phyloP scores from a whole-genome alignment of 2,888 invertebrate species.

The Helicoverpa assulta region DNA sequence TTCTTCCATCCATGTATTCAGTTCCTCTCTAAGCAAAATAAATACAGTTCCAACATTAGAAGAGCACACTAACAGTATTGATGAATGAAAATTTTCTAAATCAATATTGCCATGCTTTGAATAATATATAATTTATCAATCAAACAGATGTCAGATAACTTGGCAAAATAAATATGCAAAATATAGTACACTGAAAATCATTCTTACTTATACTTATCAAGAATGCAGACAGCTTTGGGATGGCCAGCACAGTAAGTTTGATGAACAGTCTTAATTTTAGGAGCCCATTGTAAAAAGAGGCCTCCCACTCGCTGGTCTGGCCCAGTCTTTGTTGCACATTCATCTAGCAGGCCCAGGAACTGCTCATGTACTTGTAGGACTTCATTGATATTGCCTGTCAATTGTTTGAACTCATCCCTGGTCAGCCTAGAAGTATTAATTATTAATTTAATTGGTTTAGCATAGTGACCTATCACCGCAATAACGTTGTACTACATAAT shows the following conservation, averaged over 20 bases:
- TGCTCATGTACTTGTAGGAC: slow-evolving; percentile 96
- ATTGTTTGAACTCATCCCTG: slow-evolving; percentile 95
- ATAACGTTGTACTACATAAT: no score
- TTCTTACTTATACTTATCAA: slow-evolving; percentile 97
- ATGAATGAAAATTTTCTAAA: no score
- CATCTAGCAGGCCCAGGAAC: slow-evolving; percentile 94
- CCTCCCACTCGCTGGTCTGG: slow-evolving; percentile 97
- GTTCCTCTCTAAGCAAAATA: slow-evolving; percentile 91
- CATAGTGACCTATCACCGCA: not conserved
- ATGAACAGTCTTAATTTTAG: slow-evolving; percentile 95
- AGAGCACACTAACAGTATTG: no score
- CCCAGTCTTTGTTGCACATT: slow-evolving; percentile 93
- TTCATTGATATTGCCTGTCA: slow-evolving; percentile 97
- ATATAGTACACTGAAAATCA: not conserved
- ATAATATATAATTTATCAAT: not conserved
- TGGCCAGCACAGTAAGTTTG: slow-evolving; percentile 97
- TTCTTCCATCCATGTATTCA: slow-evolving; percentile 96
- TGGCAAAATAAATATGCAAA: not conserved
- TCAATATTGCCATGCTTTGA: no score
- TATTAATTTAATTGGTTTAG: not conserved
- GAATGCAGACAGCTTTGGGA: slow-evolving; percentile 97
- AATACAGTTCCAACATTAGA: not conserved
- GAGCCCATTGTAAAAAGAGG: slow-evolving; percentile 96
- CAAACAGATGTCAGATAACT: not conserved
- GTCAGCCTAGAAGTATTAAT: slow-evolving; percentile 91